Evolutionary conservation across 2,797 vertebrate species (phyloP), one percentile per base, ranked within the genome.

Genomic region (Galago senegalensis): DNA sequence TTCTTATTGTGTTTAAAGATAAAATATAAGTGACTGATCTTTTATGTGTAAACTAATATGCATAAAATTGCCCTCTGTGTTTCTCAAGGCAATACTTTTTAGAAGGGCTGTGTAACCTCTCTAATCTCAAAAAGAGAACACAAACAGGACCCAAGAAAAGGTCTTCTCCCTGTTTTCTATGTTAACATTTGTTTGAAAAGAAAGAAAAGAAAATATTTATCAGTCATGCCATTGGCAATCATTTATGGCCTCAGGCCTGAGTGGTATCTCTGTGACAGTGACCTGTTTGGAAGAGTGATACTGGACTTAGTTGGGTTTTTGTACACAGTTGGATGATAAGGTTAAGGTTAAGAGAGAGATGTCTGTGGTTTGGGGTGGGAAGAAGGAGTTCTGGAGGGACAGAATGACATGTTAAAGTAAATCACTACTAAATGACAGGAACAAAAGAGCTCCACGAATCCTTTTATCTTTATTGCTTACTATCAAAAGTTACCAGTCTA

Each of bases 1-100:
- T 70, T 18, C 21, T 93, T 92, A 61, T 89, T 72, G 23, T 81
- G 12, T 60, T 94, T 89, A 79, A 92, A 90, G 40, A 61, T 90
- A n/a, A 87, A 46, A 20, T 91, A 61, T 34, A 88, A 58, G 37
- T 49, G 31, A 83, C 46, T 29, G 20, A 60, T 85, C 49, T 89
- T 84, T n/a, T 85, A 7, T 72, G 7, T 67, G 25, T 69, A 91
- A 92, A 87, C 58, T 83, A 86, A 34, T 69, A 46, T 10, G 9
- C 86, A 4, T 91, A 40, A 87, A 96, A 90, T 84, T 90, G 27
- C 11, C 34, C 25, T 72, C 6, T 79, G 20, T 82, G n/a, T 90
- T 93, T 94, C 5, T 73, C 11, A 87, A n/a, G 9, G 27, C 46
- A 70, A 3, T 72, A 5, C 7, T 85, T 90, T 95, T 80, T 65